Evolutionary conservation across 37 sponge, comb jelly and placozoan species (phyloP).

Genomic region (Mnemiopsis leidyi): DNA sequence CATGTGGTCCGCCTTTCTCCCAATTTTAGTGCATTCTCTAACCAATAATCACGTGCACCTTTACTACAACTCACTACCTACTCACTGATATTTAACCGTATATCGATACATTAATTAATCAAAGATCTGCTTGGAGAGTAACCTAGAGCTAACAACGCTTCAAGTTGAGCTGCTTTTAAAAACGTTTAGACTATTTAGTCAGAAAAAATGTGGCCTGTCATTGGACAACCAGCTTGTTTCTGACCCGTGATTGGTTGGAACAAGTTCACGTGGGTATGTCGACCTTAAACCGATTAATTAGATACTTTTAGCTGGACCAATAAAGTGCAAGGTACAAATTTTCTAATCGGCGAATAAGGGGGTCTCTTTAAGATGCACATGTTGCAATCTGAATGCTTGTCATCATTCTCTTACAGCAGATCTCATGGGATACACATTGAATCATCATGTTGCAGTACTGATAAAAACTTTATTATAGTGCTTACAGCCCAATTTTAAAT

Average conservation of each 20-base stretch:
- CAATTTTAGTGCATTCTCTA: neutral
- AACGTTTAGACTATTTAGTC: conserved; percentile 35
- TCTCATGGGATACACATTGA: no score
- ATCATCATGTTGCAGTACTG: neutral
- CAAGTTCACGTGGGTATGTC: neutral
- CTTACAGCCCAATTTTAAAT: neutral
- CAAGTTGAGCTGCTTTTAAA: neutral
- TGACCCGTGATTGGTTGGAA: neutral
- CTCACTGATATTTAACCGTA: neutral
- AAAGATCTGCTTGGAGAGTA: neutral
- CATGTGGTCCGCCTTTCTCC: neutral
- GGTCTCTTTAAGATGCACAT: conserved; percentile 41
- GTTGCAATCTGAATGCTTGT: conserved; percentile 35
- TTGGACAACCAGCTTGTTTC: neutral
- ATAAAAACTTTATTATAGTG: no score
- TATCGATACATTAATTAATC: conserved; percentile 39
- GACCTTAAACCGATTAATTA: conserved; percentile 10
- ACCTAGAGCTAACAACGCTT: neutral
- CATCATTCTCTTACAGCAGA: neutral
- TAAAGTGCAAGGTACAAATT: conserved; percentile 29
- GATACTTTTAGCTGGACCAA: conserved; percentile 43
- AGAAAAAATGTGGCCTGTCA: neutral
- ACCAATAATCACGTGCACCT: neutral
- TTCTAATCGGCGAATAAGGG: conserved; percentile 46
- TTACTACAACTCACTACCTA: neutral